Base-by-base conservation (phyloP, 2,113 vertebrate species). In the Bagarius yarrelli region DNA sequence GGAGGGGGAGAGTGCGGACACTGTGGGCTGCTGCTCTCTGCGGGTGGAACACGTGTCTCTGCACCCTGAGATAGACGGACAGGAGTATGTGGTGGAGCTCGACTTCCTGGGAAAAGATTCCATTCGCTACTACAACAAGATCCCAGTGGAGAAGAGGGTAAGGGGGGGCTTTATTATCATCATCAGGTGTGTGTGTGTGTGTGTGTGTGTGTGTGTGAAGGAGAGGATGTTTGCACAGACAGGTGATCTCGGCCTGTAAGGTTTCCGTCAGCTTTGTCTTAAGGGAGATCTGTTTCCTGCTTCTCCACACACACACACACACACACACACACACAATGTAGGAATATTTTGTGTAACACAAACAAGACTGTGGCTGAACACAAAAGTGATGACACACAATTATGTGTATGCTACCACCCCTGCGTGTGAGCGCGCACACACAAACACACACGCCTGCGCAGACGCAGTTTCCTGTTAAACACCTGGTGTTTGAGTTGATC, bases 91-190 rank as follows among this genome's bases (percentile, higher is more conserved):
- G 89, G 97, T 99, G 78, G 97, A 99, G 90, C 97, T 99, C 12
- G 97, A 98, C 88, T 99, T 99, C 92, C 93, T 94, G 25, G 97
- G 97, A 71, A 99, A 98, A 86, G 97, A 99, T 84, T 98, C 97
- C 84, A 99, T 99, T 88, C 95, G 96, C 91, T 98, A 99, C 90
- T 98, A 98, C 92, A 98, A 99, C 93, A 98, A 97, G 86, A 96
- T 98, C 80, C 96, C 96, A 1, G 96, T 99, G 86, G 97, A 99
- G 87, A 99, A 98, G 87, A 94, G 97, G 94, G 97, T 98, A 86
- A 95, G 96, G 14, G 13, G 60, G 5, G 14, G 0, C 59, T 13
- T 32, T 1, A 47, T 40, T 8, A 40, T 47, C 11, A 47, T 47
- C 44, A 11, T 5, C 5, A 11, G 44, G 71, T 66, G 74, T 63